A percentile compares a stretch with the other conserved stretches of the same genome.
phyloP scores from a whole-genome alignment of 2,113 vertebrate genomes.

The Aptenodytes patagonicus region DNA sequence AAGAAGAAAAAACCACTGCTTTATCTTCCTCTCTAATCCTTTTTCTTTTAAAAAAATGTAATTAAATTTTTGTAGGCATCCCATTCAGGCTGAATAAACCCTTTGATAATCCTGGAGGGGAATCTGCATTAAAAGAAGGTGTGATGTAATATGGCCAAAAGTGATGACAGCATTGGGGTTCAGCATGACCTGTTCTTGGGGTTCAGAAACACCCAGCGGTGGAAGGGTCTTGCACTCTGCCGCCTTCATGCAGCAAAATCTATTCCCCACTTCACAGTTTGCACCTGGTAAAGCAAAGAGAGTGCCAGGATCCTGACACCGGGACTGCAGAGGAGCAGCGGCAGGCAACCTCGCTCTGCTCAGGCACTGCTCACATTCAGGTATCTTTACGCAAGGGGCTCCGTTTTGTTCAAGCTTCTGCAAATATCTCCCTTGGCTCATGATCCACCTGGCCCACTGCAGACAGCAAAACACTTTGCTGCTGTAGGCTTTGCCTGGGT shows the following conservation, averaged over 20 bases:
- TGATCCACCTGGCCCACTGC: fast-evolving
- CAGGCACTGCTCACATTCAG: neutral
- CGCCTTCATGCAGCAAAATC: neutral
- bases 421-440: neutral
- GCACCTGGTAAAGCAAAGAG: neutral
- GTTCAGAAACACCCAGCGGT: neutral
- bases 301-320: neutral
- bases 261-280: neutral
- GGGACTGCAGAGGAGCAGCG: neutral
- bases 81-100: neutral
- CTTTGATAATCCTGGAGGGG: neutral
- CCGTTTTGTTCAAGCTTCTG: neutral
- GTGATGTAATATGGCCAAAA: neutral
- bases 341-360: neutral
- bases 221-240: neutral
- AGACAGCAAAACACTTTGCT: neutral
- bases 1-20: neutral
- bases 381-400: neutral
- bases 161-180: neutral
- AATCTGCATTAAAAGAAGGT: neutral
- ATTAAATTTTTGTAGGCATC: neutral
- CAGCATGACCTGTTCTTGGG: neutral
- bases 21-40: neutral
- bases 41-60: neutral
- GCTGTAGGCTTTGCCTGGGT: neutral